Base-by-base conservation (phyloP, 2,113 vertebrate species). In the Salvelinus fontinalis region DNA sequence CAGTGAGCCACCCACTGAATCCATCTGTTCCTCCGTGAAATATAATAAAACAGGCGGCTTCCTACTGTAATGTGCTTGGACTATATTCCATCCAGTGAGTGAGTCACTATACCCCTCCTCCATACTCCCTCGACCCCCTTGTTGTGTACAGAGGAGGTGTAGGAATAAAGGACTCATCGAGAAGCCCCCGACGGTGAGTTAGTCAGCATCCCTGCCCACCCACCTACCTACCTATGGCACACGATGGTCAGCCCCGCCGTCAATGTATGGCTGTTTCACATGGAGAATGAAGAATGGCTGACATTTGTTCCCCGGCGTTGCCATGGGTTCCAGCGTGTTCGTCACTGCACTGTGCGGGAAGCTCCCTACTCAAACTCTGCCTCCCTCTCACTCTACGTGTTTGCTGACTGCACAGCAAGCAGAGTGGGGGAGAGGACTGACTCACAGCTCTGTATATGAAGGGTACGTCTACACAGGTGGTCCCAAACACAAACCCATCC, bases 261-360 rank as follows among this genome's bases (percentile, higher is more conserved):
- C 39, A 44, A 11, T 44, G 39, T 44, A 9, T 12, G 39, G 39
- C 39, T 44, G 9, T 9, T 11, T 44, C 39, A 44, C 39, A 44
- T 44, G 39, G 39, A 44, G 39, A 44, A 11, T 44, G 39, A 44
- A 44, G 39, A 44, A 44, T 44, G 39, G 2, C 39, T 11, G 39
- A 44, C 2, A 2, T 12, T 44, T 44, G 51, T 72, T 77, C 76
- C 62, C 62, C 24, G 27, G 51, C 70, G 88, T 89, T 89, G 81
- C 84, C 82, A 83, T 90, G 86, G 87, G 88, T 90, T 85, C 83
- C 79, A 14, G 48, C 34, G 79, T 62, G 60, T 79, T 83, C 74
- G 79, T 84, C 81, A 84, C 13, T 26, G n/a, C 65, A 70, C 71
- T 60, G 71, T 75, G 72, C 72, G 71, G 71, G 72, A 72, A 67